Conservation (phyloP, 2,113 vertebrate genomes). For the Pteropus alecto region DNA sequence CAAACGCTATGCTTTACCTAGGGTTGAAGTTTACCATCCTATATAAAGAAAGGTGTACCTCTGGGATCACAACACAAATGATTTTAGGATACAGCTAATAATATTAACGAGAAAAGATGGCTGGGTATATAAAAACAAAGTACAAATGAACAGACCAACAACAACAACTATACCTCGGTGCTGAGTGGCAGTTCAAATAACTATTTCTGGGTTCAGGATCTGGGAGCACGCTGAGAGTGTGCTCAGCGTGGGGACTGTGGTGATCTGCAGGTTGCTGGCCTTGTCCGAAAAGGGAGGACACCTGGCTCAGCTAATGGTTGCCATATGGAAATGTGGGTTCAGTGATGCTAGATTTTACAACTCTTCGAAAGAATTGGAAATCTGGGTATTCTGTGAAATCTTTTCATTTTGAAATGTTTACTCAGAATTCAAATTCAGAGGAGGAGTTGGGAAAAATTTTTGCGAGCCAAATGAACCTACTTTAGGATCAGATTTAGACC, state of each 20-base stretch:
- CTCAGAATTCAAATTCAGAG: neutral
- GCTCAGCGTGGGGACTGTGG: neutral
- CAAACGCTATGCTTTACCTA: neutral
- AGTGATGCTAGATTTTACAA: neutral
- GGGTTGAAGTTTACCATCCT: neutral
- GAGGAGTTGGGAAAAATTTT: neutral
- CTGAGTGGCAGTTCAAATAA: neutral
- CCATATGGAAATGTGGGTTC: neutral
- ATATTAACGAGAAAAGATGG: neutral
- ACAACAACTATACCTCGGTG: neutral
- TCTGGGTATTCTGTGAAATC: neutral
- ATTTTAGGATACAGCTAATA: neutral
- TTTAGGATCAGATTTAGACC: neutral
- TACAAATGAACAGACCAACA: neutral
- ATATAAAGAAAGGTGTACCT: neutral
- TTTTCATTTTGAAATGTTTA: conserved; percentile 24
- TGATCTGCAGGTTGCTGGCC: neutral
- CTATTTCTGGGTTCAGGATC: neutral
- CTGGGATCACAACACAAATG: neutral
- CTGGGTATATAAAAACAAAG: neutral
- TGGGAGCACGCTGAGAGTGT: neutral
- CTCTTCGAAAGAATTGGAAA: neutral
- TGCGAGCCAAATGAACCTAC: neutral
- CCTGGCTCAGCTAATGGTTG: neutral
- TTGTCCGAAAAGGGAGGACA: neutral